Base-by-base conservation (phyloP, 1,140 invertebrate genomes). In the Aethina tumida region DNA sequence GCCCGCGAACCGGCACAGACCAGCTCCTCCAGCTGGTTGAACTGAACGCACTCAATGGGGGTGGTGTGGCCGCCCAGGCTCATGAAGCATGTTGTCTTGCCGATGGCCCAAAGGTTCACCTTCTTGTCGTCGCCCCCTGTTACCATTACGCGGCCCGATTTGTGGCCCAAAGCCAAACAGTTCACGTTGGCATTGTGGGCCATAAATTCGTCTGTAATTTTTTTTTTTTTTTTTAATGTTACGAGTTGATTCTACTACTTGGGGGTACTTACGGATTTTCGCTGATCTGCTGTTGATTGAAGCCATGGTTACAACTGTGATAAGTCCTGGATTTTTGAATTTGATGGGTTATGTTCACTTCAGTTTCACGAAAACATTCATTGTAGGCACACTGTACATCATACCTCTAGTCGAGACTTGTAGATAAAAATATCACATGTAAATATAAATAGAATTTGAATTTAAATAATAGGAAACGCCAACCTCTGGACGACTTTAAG, bases 41-140 rank as follows among this genome's bases (percentile, higher is more conserved):
- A 98, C 56, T 83, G 77, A 5, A 97, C 93, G 64, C 89, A 92
- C 69, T 96, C 89, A 46, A 97, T 80, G 1, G 92, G 76, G 10
- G 89, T 90, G 34, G 84, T 87, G 55, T 97, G 93, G 5, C 92
- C 93, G 64, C 78, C 88, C 22, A 97, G 66, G 60, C 87, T 92
- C 89, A 97, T 88, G 57, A 98, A 88, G 68, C 91, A 96, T 56
- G 86, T 88, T 50, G 87, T 80, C 59, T 95, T 91, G 13, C 92
- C 93, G 43, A 97, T 84, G 2, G 91, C 91, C 93, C 93, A 98
- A 44, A 97, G 63, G 60, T 98, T 98, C 27, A 97, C 92, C 68
- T 95, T 96, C 62, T 91, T 89, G 67, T 97, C 95, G 63, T 94
- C 90, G 45, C 94, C 93, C 31, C 93, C 94, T 48, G 93, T 97